A percentile compares a stretch with the other conserved stretches of the same genome.
Evolutionary conservation across 2,113 vertebrate species (phyloP).

Genomic region (Saimiri boliviensis): DNA sequence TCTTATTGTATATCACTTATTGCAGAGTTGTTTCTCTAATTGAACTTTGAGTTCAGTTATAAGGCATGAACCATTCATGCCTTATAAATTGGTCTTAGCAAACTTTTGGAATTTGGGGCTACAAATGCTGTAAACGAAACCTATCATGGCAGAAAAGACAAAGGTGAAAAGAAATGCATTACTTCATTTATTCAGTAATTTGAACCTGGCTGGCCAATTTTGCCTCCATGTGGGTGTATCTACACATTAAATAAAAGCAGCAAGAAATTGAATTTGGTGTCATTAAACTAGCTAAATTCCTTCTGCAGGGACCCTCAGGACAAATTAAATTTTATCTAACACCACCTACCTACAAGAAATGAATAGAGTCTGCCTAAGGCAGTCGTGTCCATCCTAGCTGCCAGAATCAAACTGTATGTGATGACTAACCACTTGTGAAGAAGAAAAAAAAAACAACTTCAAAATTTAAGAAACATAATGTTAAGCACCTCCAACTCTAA

Average conservation of each 20-base stretch:
- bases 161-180: not conserved
- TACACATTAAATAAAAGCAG: conserved; percentile 43
- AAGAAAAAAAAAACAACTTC: not conserved
- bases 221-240: not conserved
- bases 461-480: conserved; percentile 18
- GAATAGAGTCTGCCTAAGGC: conserved; percentile 64
- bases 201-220: not conserved
- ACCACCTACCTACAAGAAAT: conserved; percentile 66
- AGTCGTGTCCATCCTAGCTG: conserved; percentile 39
- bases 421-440: conserved; percentile 47
- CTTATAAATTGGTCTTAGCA: not conserved
- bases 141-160: not conserved
- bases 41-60: not conserved
- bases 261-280: conserved; percentile 47
- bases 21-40: not conserved
- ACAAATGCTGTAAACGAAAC: not conserved
- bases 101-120: not conserved
- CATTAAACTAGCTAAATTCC: conserved; percentile 50
- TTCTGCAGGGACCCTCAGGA: conserved; percentile 42
- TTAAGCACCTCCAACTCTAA: not conserved
- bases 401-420: conserved; percentile 46
- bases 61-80: fast-evolving
- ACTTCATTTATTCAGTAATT: conserved; percentile 11
- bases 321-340: conserved; percentile 62
- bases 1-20: not conserved